Evolutionary conservation across 2,888 invertebrate genomes (phyloP), one percentile per base, ranked within the genome.

Genomic region (Auanema sp.): DNA sequence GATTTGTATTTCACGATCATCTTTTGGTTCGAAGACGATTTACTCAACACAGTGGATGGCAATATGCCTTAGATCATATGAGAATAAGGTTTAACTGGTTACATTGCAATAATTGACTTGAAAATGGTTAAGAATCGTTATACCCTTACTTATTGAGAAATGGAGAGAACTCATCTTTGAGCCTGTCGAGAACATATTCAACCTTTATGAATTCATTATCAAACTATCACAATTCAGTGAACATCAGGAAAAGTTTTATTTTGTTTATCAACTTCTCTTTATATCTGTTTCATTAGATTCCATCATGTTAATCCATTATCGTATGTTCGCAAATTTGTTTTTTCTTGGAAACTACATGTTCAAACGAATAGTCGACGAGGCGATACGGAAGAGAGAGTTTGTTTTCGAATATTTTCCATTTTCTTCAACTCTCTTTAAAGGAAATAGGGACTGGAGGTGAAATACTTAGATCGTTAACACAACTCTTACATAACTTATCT

Each of bases 11-110:
- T 50, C 88, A 89, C 68, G 91, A 91, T 81, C 87, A 87, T 1
- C 90, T 91, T 0, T 86, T 92, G 23, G 91, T 91, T 0, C 87
- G 90, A 61, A 87, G 89, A 24, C 89, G 90, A 81, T 91, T 89
- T 83, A 91, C 91, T 80, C 90, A 91, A 77, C 91, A 91, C 83
- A 89, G 90, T 56, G 91, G 91, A 18, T 91, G 91, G 89, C 90
- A 90, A 86, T 88, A 89, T 77, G 89, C 90, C 78, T 84, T 92
- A 76, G 91, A 91, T 85, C 91, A 91, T 80, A 86, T 90, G 79
- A 86, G 90, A 64, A 89, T 90, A 0, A 62, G 60, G 72, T 72
- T n/a, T 52, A 42, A 61, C 21, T 43, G 14, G 43, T 43, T 43
- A 33, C 33, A 33, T 33, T 8, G 33, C 33, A 5, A 5, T 33